Base-by-base conservation (phyloP, 2,113 vertebrate genomes). In the Rhynchopsitta pachyrhyncha region DNA sequence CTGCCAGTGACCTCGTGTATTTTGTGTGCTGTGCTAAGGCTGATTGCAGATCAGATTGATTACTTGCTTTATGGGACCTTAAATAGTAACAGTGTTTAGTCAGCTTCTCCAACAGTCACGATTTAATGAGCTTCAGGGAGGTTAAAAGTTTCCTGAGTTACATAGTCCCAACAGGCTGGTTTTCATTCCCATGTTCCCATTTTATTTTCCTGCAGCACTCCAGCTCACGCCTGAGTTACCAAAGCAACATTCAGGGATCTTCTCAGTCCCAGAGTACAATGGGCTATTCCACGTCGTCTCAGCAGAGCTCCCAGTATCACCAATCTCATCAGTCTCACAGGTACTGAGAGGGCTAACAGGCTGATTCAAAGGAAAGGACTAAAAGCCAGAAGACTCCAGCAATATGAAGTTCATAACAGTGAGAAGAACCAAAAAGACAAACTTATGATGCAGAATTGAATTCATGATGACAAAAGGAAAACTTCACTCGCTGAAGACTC, bases 241-340 rank as follows among this genome's bases (percentile, higher is more conserved):
- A 99, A 99, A 99, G 99, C 99, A 99, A 98, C 86, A 98, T 99
- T 98, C 99, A 99, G 98, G 99, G 99, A 96, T 98, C 99, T 96
- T 98, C 98, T 86, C 99, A 99, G 98, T 98, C 99, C 95, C 99
- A 99, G 98, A 98, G 98, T 98, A 98, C 99, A 90, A 98, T 99
- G 96, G 99, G 99, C 97, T 99, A 99, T 97, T 98, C 99, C 15
- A 98, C 99, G 0, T 99, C 99, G 4, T 98, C 99, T 97, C 99
- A 99, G 98, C 99, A 99, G 98, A 99, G 99, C 91, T 98, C 99
- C 69, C 99, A 99, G 98, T 99, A 99, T 97, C 98, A 98, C 90
- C 95, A 98, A 0, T 98, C 99, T 94, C 99, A 99, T 93, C 99
- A 99, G 97, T 98, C 98, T 79, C 99, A 99, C 95, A 98, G 99